A percentile compares a stretch with the other conserved stretches of the same genome.
Conservation (phyloP, 2,797 vertebrate species). For the Perodicticus potto region DNA sequence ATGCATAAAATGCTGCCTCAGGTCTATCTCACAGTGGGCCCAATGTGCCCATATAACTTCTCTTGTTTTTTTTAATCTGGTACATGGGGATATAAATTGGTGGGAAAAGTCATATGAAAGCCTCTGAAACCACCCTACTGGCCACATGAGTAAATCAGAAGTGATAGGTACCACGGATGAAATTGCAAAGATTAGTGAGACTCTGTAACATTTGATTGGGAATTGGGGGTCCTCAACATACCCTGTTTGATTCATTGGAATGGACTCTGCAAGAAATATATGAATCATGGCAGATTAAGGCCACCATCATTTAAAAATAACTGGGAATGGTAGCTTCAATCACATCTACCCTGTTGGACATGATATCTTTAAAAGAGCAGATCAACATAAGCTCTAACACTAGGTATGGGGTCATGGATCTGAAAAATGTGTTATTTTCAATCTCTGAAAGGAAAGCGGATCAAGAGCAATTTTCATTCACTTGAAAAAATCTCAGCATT, state of each 20-base stretch:
- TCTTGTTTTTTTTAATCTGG: background rate
- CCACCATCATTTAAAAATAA: background rate
- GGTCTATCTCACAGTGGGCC: background rate
- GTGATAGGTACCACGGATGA: background rate
- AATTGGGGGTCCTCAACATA: background rate
- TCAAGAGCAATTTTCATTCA: background rate
- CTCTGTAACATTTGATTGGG: background rate
- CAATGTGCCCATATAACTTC: background rate
- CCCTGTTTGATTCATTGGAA: background rate
- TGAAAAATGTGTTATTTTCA: constrained; percentile 18
- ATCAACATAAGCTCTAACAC: background rate
- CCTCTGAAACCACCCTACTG: background rate
- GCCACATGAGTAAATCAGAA: background rate
- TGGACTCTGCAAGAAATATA: background rate
- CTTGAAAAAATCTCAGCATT: background rate
- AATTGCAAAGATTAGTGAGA: background rate
- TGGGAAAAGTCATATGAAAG: background rate
- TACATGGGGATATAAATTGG: background rate
- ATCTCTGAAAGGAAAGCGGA: background rate
- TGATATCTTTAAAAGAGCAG: background rate
- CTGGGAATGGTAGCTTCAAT: background rate
- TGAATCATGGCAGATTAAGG: background rate
- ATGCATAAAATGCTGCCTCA: background rate
- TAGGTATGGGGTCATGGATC: background rate
- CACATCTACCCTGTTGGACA: background rate